These are phyloP conservation scores for Entelurus aequoreus DNA, from an alignment of 2,113 vertebrate species.

Conservation along the genomic window DNA sequence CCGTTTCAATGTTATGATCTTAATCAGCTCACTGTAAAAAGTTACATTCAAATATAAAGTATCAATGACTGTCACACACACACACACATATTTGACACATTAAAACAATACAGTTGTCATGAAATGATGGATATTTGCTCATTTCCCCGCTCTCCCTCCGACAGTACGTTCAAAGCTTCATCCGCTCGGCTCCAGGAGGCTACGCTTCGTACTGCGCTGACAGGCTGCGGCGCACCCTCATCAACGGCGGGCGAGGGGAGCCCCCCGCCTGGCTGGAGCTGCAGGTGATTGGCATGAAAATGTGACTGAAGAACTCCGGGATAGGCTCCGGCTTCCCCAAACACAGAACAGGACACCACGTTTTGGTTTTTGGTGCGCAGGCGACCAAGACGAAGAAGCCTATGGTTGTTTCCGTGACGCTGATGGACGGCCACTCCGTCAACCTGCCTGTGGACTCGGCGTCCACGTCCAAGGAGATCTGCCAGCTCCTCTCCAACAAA, in stretches of 20 bases:
- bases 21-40: too few species aligned
- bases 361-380: slow-evolving; percentile 54
- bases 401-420: slow-evolving; percentile 75
- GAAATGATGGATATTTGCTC: not conserved
- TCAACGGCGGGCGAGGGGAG: slow-evolving; percentile 82
- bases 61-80: too few species aligned
- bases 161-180: slow-evolving; percentile 91
- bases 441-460: slow-evolving; percentile 84
- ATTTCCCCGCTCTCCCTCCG: slow-evolving; percentile 10
- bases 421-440: slow-evolving; percentile 80
- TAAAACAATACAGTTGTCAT: too few species aligned
- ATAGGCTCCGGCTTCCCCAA: not conserved
- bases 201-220: slow-evolving; percentile 83
- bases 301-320: not conserved
- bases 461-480: slow-evolving; percentile 85
- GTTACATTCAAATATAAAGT: too few species aligned
- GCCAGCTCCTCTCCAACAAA: slow-evolving; percentile 77
- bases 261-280: slow-evolving; percentile 92
- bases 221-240: slow-evolving; percentile 78
- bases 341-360: not conserved
- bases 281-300: slow-evolving; percentile 71
- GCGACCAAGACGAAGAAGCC: slow-evolving; percentile 88
- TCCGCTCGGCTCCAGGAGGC: slow-evolving; percentile 74
- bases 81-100: too few species aligned
- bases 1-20: too few species aligned